Percentiles rank a stretch among this genome's conserved stretches.
Conservation (phyloP, 2,113 vertebrate species). For the Toxotes chatareus region DNA sequence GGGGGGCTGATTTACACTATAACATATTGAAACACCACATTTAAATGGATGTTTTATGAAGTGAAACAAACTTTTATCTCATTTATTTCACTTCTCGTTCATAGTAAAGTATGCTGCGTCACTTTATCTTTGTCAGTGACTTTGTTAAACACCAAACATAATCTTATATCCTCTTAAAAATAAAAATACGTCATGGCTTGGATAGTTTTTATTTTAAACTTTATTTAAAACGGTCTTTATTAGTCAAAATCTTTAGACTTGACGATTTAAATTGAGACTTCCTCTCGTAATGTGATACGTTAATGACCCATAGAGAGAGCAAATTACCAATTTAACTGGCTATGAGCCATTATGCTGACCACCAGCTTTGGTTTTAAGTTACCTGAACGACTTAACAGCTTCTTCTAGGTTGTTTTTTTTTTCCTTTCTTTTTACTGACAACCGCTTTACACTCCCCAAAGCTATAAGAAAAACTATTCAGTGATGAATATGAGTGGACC, state of each 20-base stretch:
- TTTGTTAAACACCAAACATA: not conserved
- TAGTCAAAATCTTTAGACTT: conserved; percentile 14
- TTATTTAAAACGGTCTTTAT: not conserved
- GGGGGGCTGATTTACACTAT: conserved; percentile 56
- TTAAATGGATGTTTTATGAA: conserved; percentile 42
- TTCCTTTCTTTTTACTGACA: conserved; percentile 20
- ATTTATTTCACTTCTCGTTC: not conserved
- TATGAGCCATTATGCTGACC: conserved; percentile 55
- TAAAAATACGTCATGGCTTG: not conserved
- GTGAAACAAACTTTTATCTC: conserved; percentile 15
- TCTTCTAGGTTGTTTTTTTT: conserved; percentile 19
- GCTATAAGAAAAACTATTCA: not conserved
- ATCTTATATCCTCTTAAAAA: not conserved
- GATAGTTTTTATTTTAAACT: not conserved
- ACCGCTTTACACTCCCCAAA: conserved; percentile 17
- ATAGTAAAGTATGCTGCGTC: not conserved
- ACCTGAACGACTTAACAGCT: conserved; percentile 45
- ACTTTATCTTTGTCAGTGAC: not conserved
- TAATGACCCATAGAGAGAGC: conserved; percentile 59
- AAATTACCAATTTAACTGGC: conserved; percentile 62
- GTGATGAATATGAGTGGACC: not conserved
- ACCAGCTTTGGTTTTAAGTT: conserved; percentile 59
- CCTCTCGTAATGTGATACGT: conserved; percentile 62
- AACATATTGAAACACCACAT: conserved; percentile 54
- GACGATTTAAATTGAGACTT: conserved; percentile 51